Base-by-base conservation (phyloP, 2,113 vertebrate species). In the Scartelaos histophorus region DNA sequence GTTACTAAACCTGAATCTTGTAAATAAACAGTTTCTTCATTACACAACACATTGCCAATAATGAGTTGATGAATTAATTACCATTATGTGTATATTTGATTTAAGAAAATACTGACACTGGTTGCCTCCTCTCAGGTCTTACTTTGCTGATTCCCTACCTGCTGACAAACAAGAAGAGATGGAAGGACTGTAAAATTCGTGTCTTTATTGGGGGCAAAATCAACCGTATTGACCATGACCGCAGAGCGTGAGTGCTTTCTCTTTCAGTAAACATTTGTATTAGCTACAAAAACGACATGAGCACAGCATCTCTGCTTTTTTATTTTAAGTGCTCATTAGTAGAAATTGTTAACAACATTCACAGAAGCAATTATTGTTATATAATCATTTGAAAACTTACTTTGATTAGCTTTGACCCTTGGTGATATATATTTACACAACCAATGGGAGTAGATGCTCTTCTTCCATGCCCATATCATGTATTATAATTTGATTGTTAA, bases 211-310 rank as follows among this genome's bases (percentile, higher is more conserved):
- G 94, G 34, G 94, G 94, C 6, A 94, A 94, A 92, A 98, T 99
- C 89, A 99, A 99, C 90, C 92, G 98, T 89, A 99, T 99, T 76
- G 98, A 99, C 86, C 98, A 98, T 47, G 98, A 99, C 80, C 95
- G 97, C 87, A 92, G 98, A 94, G 96, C 96, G 98, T 99, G 87
- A 96, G 97, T 95, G 0, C 0, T 25, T 60, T 17, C 74, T 34
- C 3, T 16, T 25, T 3, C 0, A 3, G n/a, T 71, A 2, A 7
- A 9, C 5, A 4, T 58, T 25, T 13, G 22, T 7, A 12, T 58
- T n/a, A 7, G 22, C 21, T 11, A 56, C 53, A 56, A 4, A n/a
- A 22, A 16, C 17, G 5, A 74, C 16, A 38, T 38, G 35, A 38
- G 6, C 34, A 35, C 34, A 43, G 5, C 13, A 51, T 38, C 0